Evolutionary conservation across 2,888 invertebrate genomes (phyloP).

Genomic region (Drosophila anomalata): DNA sequence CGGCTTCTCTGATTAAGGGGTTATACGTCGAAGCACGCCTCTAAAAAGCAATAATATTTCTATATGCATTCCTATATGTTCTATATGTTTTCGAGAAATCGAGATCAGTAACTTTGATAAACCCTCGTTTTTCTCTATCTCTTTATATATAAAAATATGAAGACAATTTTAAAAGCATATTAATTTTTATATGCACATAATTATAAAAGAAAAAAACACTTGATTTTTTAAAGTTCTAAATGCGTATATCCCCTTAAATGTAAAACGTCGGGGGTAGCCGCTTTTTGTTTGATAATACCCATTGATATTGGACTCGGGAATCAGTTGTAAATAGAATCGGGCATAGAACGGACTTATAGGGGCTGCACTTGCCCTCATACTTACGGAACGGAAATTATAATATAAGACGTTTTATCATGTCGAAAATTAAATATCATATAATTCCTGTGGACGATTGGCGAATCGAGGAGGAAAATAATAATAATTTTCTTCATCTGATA

Average conservation of each 20-base stretch:
- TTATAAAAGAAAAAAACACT: too few relatives aligned
- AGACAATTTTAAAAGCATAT: too few relatives aligned
- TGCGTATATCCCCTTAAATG: not conserved
- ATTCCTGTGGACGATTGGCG: constrained; percentile 38
- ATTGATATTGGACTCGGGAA: not conserved
- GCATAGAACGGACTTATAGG: constrained; percentile 21
- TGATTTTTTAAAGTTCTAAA: too few relatives aligned
- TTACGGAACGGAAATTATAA: constrained; percentile 15
- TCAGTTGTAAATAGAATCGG: constrained; percentile 4
- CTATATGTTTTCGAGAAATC: too few relatives aligned
- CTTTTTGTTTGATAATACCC: not conserved
- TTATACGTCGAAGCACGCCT: too few relatives aligned
- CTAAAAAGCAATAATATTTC: too few relatives aligned
- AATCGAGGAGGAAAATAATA: not conserved
- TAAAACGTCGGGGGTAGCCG: not conserved
- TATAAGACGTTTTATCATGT: constrained; percentile 37
- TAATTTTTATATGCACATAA: too few relatives aligned
- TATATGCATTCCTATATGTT: too few relatives aligned
- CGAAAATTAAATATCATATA: constrained; percentile 45
- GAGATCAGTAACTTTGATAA: too few relatives aligned
- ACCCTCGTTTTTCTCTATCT: too few relatives aligned
- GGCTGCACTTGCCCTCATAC: not conserved
- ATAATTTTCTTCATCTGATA: constrained; percentile 6
- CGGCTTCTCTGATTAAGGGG: not conserved
- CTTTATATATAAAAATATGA: too few relatives aligned